Evolutionary conservation across 2,113 vertebrate species (phyloP), one percentile per base, ranked within the genome.

Genomic region (Ptyas mucosa): DNA sequence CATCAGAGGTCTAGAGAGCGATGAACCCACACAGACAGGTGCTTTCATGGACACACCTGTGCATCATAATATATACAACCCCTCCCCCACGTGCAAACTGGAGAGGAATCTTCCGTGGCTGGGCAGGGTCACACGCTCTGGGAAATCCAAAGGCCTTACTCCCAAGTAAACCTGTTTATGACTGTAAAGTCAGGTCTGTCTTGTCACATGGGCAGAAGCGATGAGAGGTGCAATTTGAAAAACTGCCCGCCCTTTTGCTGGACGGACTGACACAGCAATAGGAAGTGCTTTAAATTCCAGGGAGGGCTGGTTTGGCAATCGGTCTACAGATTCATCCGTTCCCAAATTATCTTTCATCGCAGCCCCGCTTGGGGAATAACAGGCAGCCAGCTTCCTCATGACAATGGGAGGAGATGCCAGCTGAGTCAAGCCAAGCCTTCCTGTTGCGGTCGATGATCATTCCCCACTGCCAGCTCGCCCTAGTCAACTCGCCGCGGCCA

Each of bases 321-420:
- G 34, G 8, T 21, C 24, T 49, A 43, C 24, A n/a, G 43, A 58
- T 89, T 87, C 46, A 58, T 91, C 53, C 1, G 24, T 53, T 91
- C 90, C 90, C 29, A 43, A 91, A 12, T 91, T 87, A 58, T 91
- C 81, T 91, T 43, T 87, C 81, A n/a, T 57, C 53, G 3, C 54
- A n/a, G 8, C 26, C 23, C 81, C 15, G 0, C 81, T 49, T 49
- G 90, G 53, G 81, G 58, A 86, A 86, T 49, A n/a, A 91, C 49
- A 91, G 53, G 61, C 53, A 49, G 54, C 11, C 43, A 11, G 39
- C 26, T 58, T 49, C 90, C 29, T 23, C 53, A 39, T 91, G 81
- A 87, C 54, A 86, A 21, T 39, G n/a, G 49, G 89, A 21, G 57
- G 81, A 49, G 53, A 55, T 57, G 46, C n/a, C 89, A 49, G 24